phyloP scores from a whole-genome alignment of 2,888 invertebrate genomes.

The Sesamia inferens region DNA sequence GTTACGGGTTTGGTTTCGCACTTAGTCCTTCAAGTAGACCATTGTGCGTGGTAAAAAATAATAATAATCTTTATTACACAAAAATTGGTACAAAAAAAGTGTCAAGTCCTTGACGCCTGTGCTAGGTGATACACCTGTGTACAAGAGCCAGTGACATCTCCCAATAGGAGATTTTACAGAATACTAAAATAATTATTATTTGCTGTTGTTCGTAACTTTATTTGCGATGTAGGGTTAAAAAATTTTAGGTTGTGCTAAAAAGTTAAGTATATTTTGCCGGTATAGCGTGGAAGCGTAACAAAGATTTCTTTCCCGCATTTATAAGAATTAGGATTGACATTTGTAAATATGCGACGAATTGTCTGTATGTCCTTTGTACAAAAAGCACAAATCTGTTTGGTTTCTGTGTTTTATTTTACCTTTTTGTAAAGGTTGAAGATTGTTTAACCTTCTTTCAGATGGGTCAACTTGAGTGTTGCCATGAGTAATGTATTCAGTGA shows the following conservation, averaged over 20 bases:
- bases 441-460: conserved; percentile 42
- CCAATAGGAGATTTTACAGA: too few relatives aligned
- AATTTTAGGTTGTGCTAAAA: background rate
- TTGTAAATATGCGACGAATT: background rate
- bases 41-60: too few relatives aligned
- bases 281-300: background rate
- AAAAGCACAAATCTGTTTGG: background rate
- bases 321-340: background rate
- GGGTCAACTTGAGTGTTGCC: conserved; percentile 17
- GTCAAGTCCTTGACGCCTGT: too few relatives aligned
- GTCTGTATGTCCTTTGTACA: background rate
- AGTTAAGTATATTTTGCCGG: background rate
- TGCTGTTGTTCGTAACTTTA: background rate
- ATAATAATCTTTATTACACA: too few relatives aligned
- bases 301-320: background rate
- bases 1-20: too few relatives aligned
- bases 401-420: conserved; percentile 9
- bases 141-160: too few relatives aligned
- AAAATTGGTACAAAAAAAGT: too few relatives aligned
- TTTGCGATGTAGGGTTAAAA: background rate
- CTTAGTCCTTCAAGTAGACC: too few relatives aligned
- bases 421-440: conserved; percentile 13
- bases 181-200: background rate
- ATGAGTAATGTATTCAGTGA: conserved; percentile 9
- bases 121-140: too few relatives aligned